Conservation (phyloP, 2,797 vertebrate species). For the Kryptopterus vitreolus region DNA sequence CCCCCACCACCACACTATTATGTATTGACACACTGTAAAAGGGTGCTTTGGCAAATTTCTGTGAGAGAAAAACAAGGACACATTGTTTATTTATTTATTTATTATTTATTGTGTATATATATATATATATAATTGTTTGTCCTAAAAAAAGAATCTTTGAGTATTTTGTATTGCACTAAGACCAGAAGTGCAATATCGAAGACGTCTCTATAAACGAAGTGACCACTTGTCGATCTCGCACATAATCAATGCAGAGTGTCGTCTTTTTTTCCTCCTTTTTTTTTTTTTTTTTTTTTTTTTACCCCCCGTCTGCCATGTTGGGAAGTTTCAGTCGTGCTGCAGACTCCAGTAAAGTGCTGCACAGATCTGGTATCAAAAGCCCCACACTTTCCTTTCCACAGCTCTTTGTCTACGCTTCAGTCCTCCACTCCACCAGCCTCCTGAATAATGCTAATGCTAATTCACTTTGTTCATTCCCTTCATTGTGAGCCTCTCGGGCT, state of each 20-base stretch:
- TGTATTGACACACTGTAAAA: too few relatives aligned
- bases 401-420: slow-evolving; percentile 20
- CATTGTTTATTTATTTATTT: background rate
- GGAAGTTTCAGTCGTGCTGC: slow-evolving; percentile 9
- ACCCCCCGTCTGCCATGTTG: background rate
- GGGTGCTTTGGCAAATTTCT: background rate
- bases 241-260: background rate
- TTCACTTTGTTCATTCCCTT: slow-evolving; percentile 2
- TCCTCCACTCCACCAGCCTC: slow-evolving; percentile 9
- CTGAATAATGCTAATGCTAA: slow-evolving; percentile 22
- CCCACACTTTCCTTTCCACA: slow-evolving; percentile 19
- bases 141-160: too few relatives aligned
- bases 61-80: background rate
- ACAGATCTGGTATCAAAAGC: slow-evolving; percentile 31
- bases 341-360: slow-evolving; percentile 16
- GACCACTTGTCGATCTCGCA: background rate
- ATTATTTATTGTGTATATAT: too few relatives aligned
- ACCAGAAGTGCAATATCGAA: background rate
- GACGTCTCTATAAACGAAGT: background rate
- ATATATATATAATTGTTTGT: too few relatives aligned
- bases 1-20: too few relatives aligned
- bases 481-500: slow-evolving; percentile 30
- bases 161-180: too few relatives aligned
- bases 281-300: background rate
- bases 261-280: background rate